A percentile compares a stretch with the other conserved stretches of the same genome.
These are phyloP conservation scores for Abrostola triplasia DNA, from an alignment of 2,888 invertebrate genomes.

Conservation along the genomic window DNA sequence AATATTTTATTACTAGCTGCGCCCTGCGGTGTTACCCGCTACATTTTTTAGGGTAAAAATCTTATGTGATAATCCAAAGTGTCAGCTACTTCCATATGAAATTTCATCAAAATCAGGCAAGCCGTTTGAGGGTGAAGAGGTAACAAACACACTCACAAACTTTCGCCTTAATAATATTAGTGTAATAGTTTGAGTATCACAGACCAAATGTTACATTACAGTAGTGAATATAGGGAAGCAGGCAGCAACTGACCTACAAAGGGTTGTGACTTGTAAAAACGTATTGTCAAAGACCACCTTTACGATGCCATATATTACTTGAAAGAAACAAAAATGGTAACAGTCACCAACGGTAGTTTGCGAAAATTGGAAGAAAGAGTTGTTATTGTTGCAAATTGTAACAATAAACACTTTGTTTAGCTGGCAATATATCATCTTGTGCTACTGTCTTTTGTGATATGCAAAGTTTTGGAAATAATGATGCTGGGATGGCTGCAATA, in stretches of 20 bases:
- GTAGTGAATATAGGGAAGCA: constrained; percentile 67
- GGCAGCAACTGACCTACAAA: constrained; percentile 82
- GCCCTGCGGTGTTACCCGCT: too few relatives aligned
- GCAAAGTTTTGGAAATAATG: constrained; percentile 49
- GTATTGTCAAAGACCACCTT: constrained; percentile 77
- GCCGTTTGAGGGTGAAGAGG: too few relatives aligned
- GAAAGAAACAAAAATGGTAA: constrained; percentile 75
- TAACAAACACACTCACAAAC: too few relatives aligned
- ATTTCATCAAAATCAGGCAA: too few relatives aligned
- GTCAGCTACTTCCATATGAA: too few relatives aligned
- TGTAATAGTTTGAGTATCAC: constrained; percentile 65
- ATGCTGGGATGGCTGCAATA: constrained; percentile 16
- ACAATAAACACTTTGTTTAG: constrained; percentile 58
- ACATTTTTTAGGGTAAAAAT: too few relatives aligned
- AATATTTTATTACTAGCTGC: too few relatives aligned
- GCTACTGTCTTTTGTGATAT: constrained; percentile 57
- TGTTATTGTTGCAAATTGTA: constrained; percentile 65
- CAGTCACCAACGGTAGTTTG: constrained; percentile 78
- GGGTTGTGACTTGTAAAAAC: constrained; percentile 83
- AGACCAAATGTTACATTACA: constrained; percentile 61
- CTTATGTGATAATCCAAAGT: too few relatives aligned
- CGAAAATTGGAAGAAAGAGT: constrained; percentile 78
- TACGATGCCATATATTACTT: constrained; percentile 79
- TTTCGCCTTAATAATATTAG: too few relatives aligned
- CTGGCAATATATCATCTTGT: constrained; percentile 63